Conservation (phyloP, 92 coral and sea anemone species). For the Epizoanthus illoricatus region DNA sequence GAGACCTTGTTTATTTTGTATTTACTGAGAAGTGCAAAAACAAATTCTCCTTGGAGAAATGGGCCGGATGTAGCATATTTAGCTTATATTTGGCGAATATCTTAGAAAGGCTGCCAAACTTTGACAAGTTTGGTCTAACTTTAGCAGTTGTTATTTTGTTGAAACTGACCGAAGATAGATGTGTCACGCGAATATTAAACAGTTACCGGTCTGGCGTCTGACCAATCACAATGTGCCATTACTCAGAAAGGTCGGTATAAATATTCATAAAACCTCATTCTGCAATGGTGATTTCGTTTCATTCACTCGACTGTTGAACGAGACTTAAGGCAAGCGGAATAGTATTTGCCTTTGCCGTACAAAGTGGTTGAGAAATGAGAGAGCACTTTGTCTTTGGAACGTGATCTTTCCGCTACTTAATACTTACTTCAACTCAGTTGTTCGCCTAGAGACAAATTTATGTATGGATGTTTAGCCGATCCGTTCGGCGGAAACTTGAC, state of each 20-base stretch:
- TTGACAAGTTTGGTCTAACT: slow-evolving; percentile 1
- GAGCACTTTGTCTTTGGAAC: background rate
- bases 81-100: background rate
- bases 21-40: too few relatives aligned
- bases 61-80: too few relatives aligned
- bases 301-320: slow-evolving; percentile 8
- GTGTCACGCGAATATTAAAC: slow-evolving; percentile 42
- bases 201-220: slow-evolving; percentile 3
- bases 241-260: background rate
- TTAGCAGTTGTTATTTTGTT: background rate
- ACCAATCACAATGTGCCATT: slow-evolving; percentile 34
- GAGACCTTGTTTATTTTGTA: too few relatives aligned
- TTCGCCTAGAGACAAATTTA: slow-evolving; percentile 26
- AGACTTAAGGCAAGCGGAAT: background rate
- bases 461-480: slow-evolving; percentile 21
- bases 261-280: slow-evolving; percentile 19
- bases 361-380: slow-evolving; percentile 10
- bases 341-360: slow-evolving; percentile 8
- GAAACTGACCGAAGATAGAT: background rate
- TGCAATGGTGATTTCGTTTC: slow-evolving; percentile 19
- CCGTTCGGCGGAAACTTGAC: slow-evolving; percentile 31
- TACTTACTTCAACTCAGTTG: background rate
- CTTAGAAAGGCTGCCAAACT: background rate
- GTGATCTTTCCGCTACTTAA: background rate
- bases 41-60: too few relatives aligned